Base-by-base conservation (phyloP, 1,140 invertebrate genomes). In the Limonius californicus region DNA sequence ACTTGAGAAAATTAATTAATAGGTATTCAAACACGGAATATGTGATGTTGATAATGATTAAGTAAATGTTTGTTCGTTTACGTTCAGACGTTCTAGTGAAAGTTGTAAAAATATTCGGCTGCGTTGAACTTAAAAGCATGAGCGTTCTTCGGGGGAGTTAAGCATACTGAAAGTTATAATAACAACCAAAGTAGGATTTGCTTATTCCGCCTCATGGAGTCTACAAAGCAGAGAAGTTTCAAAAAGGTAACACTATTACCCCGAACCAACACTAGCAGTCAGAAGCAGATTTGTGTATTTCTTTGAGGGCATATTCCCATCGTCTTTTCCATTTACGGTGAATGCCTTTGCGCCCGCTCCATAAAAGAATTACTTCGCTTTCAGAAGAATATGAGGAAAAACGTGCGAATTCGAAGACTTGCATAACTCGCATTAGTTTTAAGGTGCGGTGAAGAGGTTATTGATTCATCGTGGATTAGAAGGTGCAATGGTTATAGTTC, bases 251-350 rank as follows among this genome's bases (percentile, higher is more conserved):
- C 57, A 47, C 42, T 47, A 50, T 30, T 57, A 39, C 35, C 8
- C 35, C 14, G 54, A 23, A 57, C 55, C 42, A 59, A 14, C 39
- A 57, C 55, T 59, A 59, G 30, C 39, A 59, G 57, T 47, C 57
- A 59, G 57, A 59, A 59, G 50, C 57, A 59, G 57, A 50, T 59
- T 59, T 59, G 57, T 59, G 57, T 59, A 59, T 59, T 59, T 59
- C 57, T 59, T 59, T 59, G 57, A 47, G 57, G 45, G 8, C 30
- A 30, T 14, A 16, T 47, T 59, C 42, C 50, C 57, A 47, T 59
- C 57, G 50, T 59, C 57, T 59, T 45, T 59, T 59, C 57, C 57
- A 59, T 59, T 59, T 59, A 47, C 42, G 7, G 42, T 30, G 57
- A 59, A 47, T 59, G 57, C 42, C 43, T 59, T 59, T 50, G 57